Percentiles rank a stretch among this genome's conserved stretches.
Evolutionary conservation across 1,140 invertebrate genomes (phyloP).

Genomic region (Plodia interpunctella): DNA sequence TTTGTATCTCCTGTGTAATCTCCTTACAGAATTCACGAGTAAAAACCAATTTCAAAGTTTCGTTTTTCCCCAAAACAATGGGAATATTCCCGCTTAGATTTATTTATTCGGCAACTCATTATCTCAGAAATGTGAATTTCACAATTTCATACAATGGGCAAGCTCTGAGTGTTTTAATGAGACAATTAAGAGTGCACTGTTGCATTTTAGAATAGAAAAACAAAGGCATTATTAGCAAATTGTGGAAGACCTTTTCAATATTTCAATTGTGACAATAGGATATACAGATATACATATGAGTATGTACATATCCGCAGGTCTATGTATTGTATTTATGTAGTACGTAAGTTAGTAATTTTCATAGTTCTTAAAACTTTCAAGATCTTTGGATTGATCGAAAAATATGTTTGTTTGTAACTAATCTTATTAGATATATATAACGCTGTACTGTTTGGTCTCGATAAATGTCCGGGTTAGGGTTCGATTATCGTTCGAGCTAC

Average conservation of each 20-base stretch:
- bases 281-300: no score
- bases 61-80: neutral
- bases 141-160: neutral
- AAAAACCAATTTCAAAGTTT: neutral
- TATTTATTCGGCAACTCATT: slow-evolving; percentile 2
- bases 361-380: no score
- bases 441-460: no score
- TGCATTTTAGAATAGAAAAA: neutral
- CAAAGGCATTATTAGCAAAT: neutral
- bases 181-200: neutral
- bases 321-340: no score
- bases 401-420: no score
- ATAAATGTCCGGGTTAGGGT: no score
- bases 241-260: neutral
- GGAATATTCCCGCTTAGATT: neutral
- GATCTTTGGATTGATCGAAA: no score
- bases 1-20: neutral
- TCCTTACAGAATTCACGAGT: neutral
- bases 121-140: slow-evolving; percentile 2
- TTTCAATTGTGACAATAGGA: no score
- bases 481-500: no score
- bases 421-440: no score
- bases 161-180: neutral
- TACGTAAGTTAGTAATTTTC: no score
- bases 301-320: no score